phyloP scores from a whole-genome alignment of 2,888 invertebrate species.

The Drosophila paranaensis region DNA sequence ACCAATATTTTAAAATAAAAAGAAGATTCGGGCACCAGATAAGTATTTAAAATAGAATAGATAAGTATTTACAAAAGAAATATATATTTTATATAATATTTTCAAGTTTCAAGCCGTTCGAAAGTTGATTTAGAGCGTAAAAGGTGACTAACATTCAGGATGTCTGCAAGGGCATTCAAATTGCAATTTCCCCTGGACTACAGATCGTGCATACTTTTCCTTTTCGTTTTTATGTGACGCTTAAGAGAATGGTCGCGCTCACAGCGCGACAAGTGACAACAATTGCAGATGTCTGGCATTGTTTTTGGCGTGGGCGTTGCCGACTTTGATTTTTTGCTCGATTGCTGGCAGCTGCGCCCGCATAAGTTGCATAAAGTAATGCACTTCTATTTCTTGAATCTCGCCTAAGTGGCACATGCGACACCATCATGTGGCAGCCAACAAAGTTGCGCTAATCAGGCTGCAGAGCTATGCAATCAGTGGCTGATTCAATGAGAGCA shows the following conservation, averaged over 20 bases:
- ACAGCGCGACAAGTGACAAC: constrained; percentile 64
- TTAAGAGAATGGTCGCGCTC: constrained; percentile 33
- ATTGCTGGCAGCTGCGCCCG: constrained; percentile 6
- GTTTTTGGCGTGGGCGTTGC: constrained; percentile 27
- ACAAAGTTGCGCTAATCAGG: constrained; percentile 65
- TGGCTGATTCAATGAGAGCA: constrained; percentile 44
- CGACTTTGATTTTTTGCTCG: constrained; percentile 21
- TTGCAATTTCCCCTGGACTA: not conserved
- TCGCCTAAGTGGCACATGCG: constrained; percentile 7
- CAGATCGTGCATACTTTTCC: not conserved
- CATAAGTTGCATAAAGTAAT: constrained; percentile 10
- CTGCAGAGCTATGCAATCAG: constrained; percentile 49
- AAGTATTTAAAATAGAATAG: too few species aligned
- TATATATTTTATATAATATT: too few species aligned
- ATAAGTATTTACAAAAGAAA: too few species aligned
- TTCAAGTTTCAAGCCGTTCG: too few species aligned
- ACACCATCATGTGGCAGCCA: constrained; percentile 19
- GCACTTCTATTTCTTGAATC: not conserved
- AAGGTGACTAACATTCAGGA: too few species aligned
- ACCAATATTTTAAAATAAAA: too few species aligned
- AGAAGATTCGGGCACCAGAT: too few species aligned
- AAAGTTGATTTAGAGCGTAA: not conserved
- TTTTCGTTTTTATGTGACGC: not conserved
- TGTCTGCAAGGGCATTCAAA: constrained; percentile 8
- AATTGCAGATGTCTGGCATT: constrained; percentile 62